These are phyloP conservation scores for Watsonalla binaria DNA, from an alignment of 2,888 invertebrate genomes.

Conservation along the genomic window DNA sequence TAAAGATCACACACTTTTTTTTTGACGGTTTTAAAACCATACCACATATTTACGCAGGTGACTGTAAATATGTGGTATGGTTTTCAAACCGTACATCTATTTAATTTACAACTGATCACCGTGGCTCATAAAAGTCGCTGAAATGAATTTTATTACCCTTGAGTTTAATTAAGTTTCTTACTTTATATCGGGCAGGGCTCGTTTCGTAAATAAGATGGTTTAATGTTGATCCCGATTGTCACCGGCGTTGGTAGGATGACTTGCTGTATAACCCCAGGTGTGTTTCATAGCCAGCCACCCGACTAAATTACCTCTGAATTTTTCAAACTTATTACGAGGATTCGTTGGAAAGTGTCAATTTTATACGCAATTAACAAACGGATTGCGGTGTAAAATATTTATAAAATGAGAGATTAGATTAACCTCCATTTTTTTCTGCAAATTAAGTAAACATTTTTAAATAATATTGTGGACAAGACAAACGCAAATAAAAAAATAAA, in stretches of 20 bases:
- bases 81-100: no score
- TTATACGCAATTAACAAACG: conserved; percentile 10
- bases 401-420: background rate
- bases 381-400: background rate
- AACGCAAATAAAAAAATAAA: no score
- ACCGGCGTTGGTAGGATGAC: conserved; percentile 1
- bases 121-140: background rate
- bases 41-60: no score
- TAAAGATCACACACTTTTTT: no score
- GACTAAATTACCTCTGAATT: conserved; percentile 31
- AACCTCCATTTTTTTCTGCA: no score
- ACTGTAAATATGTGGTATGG: no score
- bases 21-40: no score
- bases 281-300: conserved; percentile 20
- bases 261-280: conserved; percentile 26
- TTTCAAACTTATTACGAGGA: conserved; percentile 19
- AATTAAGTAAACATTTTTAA: no score
- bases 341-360: conserved; percentile 10
- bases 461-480: no score
- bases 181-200: conserved; percentile 13
- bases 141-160: background rate
- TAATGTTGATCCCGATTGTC: conserved; percentile 27
- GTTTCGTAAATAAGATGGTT: conserved; percentile 25
- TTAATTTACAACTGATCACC: background rate
- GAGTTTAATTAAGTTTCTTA: conserved; percentile 22